Evolutionary conservation across 2,113 vertebrate species (phyloP).

Genomic region (Hippocampus abdominalis): DNA sequence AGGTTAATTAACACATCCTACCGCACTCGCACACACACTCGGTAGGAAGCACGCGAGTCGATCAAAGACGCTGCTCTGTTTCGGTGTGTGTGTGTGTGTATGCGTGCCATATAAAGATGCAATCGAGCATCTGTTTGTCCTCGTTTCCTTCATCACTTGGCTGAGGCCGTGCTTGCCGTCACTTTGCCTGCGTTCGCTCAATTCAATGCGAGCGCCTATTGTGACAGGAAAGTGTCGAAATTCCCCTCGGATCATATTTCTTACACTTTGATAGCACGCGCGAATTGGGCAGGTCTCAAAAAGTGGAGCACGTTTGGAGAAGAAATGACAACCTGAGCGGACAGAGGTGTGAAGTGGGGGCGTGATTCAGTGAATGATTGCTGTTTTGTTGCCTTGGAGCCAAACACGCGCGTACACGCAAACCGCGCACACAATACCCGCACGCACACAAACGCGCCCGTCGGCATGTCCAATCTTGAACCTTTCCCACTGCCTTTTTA

Average conservation of each 20-base stretch:
- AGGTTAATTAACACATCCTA: slow-evolving; percentile 72
- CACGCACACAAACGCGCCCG: background rate
- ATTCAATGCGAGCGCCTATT: slow-evolving; percentile 5
- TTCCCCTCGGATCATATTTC: slow-evolving; percentile 23
- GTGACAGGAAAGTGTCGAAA: slow-evolving; percentile 13
- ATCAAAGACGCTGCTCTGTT: slow-evolving; percentile 30
- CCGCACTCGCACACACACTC: slow-evolving; percentile 36
- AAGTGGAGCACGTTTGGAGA: slow-evolving; percentile 31
- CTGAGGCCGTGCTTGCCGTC: background rate
- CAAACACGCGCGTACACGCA: slow-evolving; percentile 15
- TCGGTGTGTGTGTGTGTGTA: slow-evolving; percentile 10
- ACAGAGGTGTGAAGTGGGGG: slow-evolving; percentile 35
- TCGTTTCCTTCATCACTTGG: slow-evolving; percentile 39
- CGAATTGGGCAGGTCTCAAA: slow-evolving; percentile 33
- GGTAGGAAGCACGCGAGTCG: slow-evolving; percentile 37
- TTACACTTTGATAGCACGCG: slow-evolving; percentile 25
- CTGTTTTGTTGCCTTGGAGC: slow-evolving; percentile 16
- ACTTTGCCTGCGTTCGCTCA: slow-evolving; percentile 5
- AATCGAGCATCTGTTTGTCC: slow-evolving; percentile 51
- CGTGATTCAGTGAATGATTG: slow-evolving; percentile 41
- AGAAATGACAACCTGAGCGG: slow-evolving; percentile 43
- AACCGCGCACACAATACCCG: background rate
- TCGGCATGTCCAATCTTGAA: slow-evolving; percentile 22
- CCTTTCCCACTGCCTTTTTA: slow-evolving; percentile 22
- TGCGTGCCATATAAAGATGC: slow-evolving; percentile 30